A percentile compares a stretch with the other conserved stretches of the same genome.
phyloP scores from a whole-genome alignment of 2,797 vertebrate genomes.

The Hemitrygon akajei region DNA sequence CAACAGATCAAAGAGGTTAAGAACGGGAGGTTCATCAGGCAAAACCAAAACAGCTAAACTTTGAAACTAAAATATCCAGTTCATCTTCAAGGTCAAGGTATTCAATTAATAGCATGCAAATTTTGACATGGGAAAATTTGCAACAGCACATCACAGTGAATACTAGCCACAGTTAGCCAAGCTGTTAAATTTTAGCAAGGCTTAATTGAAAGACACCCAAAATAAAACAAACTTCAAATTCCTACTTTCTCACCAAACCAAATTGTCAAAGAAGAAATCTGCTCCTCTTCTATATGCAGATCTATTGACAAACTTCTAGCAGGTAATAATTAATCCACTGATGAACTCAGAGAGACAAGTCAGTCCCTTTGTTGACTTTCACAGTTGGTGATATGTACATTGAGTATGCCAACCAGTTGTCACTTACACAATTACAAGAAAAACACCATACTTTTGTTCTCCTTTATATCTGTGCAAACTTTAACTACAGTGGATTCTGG shows the following conservation, averaged over 20 bases:
- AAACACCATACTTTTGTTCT: neutral
- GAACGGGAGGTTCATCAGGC: neutral
- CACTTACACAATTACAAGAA: neutral
- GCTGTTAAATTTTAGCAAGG: too few species aligned
- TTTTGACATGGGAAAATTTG: neutral
- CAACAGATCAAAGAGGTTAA: neutral
- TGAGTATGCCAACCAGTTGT: too few species aligned
- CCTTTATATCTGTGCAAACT: neutral
- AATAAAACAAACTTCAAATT: neutral
- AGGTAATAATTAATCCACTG: neutral
- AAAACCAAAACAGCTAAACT: neutral
- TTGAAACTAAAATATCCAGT: too few species aligned
- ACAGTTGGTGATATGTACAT: neutral
- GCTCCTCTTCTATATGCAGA: neutral
- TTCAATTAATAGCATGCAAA: neutral
- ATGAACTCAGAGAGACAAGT: neutral
- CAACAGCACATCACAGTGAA: neutral
- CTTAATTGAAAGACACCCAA: neutral
- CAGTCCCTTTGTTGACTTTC: neutral
- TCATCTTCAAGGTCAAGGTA: neutral
- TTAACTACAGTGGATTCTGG: neutral
- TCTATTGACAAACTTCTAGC: neutral
- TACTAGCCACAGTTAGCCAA: neutral
- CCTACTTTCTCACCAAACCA: neutral
- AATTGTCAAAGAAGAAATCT: neutral